Evolutionary conservation across 2,888 invertebrate genomes (phyloP), one percentile per base, ranked within the genome.

Genomic region (Drosophila histrio): DNA sequence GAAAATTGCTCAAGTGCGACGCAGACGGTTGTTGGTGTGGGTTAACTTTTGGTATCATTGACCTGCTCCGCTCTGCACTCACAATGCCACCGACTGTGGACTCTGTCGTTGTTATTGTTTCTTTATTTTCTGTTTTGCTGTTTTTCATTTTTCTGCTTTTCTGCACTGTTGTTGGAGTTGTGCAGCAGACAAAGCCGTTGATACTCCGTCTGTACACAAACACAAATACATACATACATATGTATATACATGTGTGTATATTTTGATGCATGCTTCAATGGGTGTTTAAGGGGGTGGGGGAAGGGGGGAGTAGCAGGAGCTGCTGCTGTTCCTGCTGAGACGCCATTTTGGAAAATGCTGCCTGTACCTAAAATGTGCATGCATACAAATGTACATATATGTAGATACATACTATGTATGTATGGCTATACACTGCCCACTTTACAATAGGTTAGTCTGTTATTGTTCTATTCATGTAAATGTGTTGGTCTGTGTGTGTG

Each of bases 11-110:
- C 74, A 75, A 82, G 86, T 82, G 86, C 82, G 85, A 80, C 79
- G 76, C 83, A 78, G 83, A 86, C 83, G 59, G 47, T 41, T 36
- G 63, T 36, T 66, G 72, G 79, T 66, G 53, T 85, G 84, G 81
- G 85, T 83, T 83, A 83, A 83, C 79, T 84, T 82, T 82, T 84
- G 84, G 85, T 86, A 85, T 86, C 85, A 86, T 86, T 86, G 85
- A 87, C 87, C 85, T 82, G 87, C 74, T 80, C 73, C 78, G 70
- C 74, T 78, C 66, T 59, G 66, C 60, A 46, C 62, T 59, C 49
- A 46, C 63, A 56, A 49, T 62, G 61, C 57, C 52, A 56, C 57
- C 47, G 38, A 44, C 62, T 64, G 15, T 43, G 54, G 47, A 59
- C 66, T 66, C 71, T 54, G 36, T 32, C 28, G 59, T 44, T 65